phyloP scores from a whole-genome alignment of 2,797 vertebrate species.

The Potorous gilbertii region DNA sequence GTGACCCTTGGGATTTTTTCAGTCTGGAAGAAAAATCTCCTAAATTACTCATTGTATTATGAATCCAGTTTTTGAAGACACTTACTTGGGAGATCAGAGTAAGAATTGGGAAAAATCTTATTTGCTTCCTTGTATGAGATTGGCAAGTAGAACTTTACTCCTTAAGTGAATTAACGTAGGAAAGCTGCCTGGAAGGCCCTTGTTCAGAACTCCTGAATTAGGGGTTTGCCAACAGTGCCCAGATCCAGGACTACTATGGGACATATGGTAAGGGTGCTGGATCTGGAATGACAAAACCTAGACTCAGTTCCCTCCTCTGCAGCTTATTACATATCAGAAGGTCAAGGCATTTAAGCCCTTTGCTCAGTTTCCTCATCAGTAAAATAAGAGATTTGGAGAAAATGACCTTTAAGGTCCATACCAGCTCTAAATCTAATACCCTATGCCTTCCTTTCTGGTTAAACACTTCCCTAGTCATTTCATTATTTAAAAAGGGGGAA shows the following conservation, averaged over 20 bases:
- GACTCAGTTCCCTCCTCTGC: background rate
- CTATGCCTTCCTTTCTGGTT: background rate
- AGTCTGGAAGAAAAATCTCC: background rate
- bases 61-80: constrained; percentile 13
- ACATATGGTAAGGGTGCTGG: background rate
- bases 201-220: background rate
- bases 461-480: background rate
- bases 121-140: constrained; percentile 9
- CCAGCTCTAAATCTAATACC: background rate
- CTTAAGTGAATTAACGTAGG: background rate
- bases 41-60: background rate
- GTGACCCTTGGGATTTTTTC: background rate
- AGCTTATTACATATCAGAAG: background rate
- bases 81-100: constrained; percentile 31
- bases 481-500: background rate
- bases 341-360: background rate
- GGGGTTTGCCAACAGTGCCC: background rate
- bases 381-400: background rate
- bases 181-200: background rate
- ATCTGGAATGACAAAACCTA: background rate
- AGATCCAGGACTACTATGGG: background rate
- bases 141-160: constrained; percentile 5
- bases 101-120: constrained; percentile 22
- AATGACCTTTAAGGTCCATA: background rate
- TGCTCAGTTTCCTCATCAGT: background rate